Evolutionary conservation across 1,140 invertebrate species (phyloP), one percentile per base, ranked within the genome.

Genomic region (Polyergus mexicanus): DNA sequence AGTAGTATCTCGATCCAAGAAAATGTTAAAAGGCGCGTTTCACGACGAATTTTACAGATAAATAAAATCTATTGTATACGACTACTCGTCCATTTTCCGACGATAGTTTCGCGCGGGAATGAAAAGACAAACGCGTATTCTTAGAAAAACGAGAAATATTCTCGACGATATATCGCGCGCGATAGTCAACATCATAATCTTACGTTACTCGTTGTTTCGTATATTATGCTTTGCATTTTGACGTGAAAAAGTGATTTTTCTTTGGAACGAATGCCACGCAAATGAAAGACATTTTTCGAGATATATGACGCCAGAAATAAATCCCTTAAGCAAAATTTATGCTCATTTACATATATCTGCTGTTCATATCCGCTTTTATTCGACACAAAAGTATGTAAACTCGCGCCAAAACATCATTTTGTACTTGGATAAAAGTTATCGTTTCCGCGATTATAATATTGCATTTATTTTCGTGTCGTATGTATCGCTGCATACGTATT

Each of bases 301-400:
- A 54, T 22, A 11, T 62, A 35, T 22, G 35, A 38, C 32, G 44
- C 28, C 41, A 25, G 16, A 68, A 54, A 68, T 78, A 38, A 78
- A 68, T 78, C 13, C 13, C 62, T 51, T 51, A 7, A 3, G 13
- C 10, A 19, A 78, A 78, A 78, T 78, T 66, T 78, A 66, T 38
- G 41, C 62, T 78, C 28, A 66, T 68, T 68, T 77, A 11, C 58
- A 63, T 63, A 13, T 65, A 65, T 66, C 51, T 47, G 76, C 28
- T 11, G n/a, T 54, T 11, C 32, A 8, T 54, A 78, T 68, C 28
- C 62, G 47, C 47, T 47, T 68, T 68, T 5, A 35, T 68, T 68
- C 44, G 76, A 68, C 32, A 38, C n/a, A 28, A 16, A 78, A 68
- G 32, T 32, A 1, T 32, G 38, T 54, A 44, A n/a, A 68, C 63